Base-by-base conservation (phyloP, 2,113 vertebrate species). In the Alligator sinensis region DNA sequence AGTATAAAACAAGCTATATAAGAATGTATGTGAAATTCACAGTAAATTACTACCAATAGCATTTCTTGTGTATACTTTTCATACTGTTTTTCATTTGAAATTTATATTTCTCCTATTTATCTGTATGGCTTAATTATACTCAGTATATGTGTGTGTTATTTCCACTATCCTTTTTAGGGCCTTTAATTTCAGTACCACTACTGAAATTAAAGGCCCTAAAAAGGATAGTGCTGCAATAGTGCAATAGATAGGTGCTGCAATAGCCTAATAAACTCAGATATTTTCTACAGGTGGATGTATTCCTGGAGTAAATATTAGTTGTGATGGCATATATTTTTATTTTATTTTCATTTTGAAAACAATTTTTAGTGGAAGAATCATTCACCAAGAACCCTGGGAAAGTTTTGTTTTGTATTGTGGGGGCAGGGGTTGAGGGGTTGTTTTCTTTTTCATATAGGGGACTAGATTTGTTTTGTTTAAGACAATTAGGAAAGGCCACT, bases 231-330 rank as follows among this genome's bases (percentile, higher is more conserved):
- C 34, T 34, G 34, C 34, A 34, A 34, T 34, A 34, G 34, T 34
- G 34, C 34, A 34, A 34, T 34, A 34, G 34, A 34, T 11, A 79
- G 93, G 16, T 94, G 91, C 70, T 92, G 28, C 59, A 84, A 24
- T 62, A 19, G 30, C 94, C 64, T 91, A 34, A 86, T 92, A 94
- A 92, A 82, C 88, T 89, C 80, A 6, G 19, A 3, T 93, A 79
- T 87, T 91, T 77, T 92, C 75, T 93, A 70, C 28, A 80, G 92
- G n/a, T 34, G 34, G 4, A 84, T 94, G 91, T 93, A 24, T 80
- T 89, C 55, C 47, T 75, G 19, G 27, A 86, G 78, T 59, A 84
- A 93, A 59, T 89, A 88, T 64, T 80, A 77, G 22, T 84, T 82
- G 74, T 16, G 68, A 74, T 15, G 81, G 18, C 60, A 80, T 28